Evolutionary conservation across 2,888 invertebrate genomes (phyloP).

Genomic region (Gymnocheta viridis): DNA sequence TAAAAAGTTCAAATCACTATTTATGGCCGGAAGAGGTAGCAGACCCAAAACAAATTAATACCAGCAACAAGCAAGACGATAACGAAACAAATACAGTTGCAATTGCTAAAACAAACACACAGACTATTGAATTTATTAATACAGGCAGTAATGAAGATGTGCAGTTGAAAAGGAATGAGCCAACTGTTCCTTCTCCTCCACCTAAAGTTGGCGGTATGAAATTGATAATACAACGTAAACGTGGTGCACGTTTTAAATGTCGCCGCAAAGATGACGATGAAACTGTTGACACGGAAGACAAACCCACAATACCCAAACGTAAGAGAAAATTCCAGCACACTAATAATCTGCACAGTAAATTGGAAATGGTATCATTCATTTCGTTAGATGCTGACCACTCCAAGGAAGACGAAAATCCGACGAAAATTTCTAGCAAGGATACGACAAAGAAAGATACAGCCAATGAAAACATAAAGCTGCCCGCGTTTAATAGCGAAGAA

Average conservation of each 20-base stretch:
- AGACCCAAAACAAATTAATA: constrained; percentile 57
- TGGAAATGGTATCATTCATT: constrained; percentile 12
- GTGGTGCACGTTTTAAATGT: constrained; percentile 58
- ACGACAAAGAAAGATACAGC: neutral
- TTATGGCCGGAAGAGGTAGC: constrained; percentile 52
- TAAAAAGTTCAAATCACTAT: constrained; percentile 13
- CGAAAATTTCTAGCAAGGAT: neutral
- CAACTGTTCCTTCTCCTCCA: constrained; percentile 16
- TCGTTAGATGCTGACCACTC: neutral
- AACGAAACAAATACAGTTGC: constrained; percentile 2
- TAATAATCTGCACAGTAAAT: neutral
- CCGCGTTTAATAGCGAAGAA: neutral
- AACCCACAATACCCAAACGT: constrained; percentile 27
- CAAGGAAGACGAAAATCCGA: neutral
- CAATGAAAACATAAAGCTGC: neutral
- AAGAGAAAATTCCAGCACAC: constrained; percentile 33
- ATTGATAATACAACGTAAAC: constrained; percentile 64
- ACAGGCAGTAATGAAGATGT: neutral
- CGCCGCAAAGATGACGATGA: constrained; percentile 49
- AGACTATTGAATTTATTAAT: constrained; percentile 12
- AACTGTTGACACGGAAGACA: neutral
- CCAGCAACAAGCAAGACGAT: constrained; percentile 1
- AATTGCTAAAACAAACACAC: neutral
- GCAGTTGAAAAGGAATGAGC: neutral
- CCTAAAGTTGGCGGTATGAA: constrained; percentile 56